Evolutionary conservation across 2,113 vertebrate species (phyloP).

Genomic region (Cephalopholis sonnerati): DNA sequence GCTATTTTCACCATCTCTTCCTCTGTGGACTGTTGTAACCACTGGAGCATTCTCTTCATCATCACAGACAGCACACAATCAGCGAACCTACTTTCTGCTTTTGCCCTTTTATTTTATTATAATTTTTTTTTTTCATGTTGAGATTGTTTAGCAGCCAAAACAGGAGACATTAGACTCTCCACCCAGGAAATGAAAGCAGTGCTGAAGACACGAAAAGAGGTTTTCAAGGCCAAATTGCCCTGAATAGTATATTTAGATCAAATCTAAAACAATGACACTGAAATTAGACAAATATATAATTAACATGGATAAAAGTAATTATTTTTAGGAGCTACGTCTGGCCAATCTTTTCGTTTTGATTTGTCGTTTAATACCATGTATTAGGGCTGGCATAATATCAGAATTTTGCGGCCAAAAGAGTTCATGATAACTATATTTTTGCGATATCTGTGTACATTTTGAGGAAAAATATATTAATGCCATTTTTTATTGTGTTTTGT

Average conservation of each 20-base stretch:
- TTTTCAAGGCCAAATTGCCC: background rate
- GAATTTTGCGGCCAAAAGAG: too few species aligned
- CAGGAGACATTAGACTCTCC: background rate
- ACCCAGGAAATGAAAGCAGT: background rate
- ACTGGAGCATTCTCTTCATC: slow-evolving; percentile 74
- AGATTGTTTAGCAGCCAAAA: slow-evolving; percentile 7
- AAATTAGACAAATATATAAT: background rate
- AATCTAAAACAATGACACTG: background rate
- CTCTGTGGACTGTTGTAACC: slow-evolving; percentile 64
- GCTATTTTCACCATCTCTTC: slow-evolving; percentile 74
- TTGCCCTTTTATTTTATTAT: slow-evolving; percentile 39
- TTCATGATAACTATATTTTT: too few species aligned
- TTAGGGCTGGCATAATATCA: too few species aligned
- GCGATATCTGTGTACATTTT: too few species aligned
- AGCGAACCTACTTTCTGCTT: slow-evolving; percentile 58
- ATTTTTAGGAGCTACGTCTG: background rate
- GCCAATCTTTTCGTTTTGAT: background rate
- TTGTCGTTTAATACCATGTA: background rate
- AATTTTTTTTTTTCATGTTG: slow-evolving; percentile 4
- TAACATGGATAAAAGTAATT: background rate
- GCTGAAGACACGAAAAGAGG: background rate
- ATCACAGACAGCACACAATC: slow-evolving; percentile 71
- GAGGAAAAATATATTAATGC: too few species aligned
- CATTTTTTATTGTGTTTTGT: too few species aligned
- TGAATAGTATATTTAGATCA: slow-evolving; percentile 4